Evolutionary conservation across 2,888 invertebrate genomes (phyloP), one percentile per base, ranked within the genome.

Genomic region (Venustoraphidia nigricollis): DNA sequence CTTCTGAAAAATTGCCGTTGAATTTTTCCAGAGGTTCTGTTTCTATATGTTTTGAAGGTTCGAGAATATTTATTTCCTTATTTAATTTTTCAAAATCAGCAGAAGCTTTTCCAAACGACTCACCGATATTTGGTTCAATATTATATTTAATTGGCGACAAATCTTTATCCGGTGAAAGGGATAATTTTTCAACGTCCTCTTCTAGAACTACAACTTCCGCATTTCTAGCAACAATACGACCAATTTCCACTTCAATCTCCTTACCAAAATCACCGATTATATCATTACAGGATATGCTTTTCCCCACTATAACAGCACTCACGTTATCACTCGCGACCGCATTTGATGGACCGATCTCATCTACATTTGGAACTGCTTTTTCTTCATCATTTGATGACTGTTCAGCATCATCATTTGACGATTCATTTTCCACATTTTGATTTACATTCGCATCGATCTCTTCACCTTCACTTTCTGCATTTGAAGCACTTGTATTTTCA

Each of bases 181-280:
- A 57, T 27, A 66, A 55, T 50, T 64, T 66, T 51, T 66, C 65
- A 10, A 62, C 59, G 9, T 63, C 63, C 54, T 64, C 61, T 54
- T 65, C 63, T 4, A 66, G 50, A 53, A 62, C 62, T 52, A 59
- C 40, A 27, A 36, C 11, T 50, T 48, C 39, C 17, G 37, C 67
- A 53, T 70, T 70, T 54, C 69, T 67, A 58, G 69, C 69, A 35
- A 69, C 60, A 52, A 75, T 62, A 54, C 68, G 67, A 53, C 69
- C 73, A 46, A 76, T 70, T 67, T 76, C 76, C 50, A 72, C 71
- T 64, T 75, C 73, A 39, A 76, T 67, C 66, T 76, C 76, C 60
- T 73, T 72, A 51, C 72, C 73, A 54, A 76, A 76, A 60, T 77
- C 72, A 34, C 75, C 75, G 51, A 76, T 71, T 41, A 76, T 73